Percentiles rank a stretch among this genome's conserved stretches.
Evolutionary conservation across 2,888 invertebrate species (phyloP).

Genomic region (Pollenia angustigena): DNA sequence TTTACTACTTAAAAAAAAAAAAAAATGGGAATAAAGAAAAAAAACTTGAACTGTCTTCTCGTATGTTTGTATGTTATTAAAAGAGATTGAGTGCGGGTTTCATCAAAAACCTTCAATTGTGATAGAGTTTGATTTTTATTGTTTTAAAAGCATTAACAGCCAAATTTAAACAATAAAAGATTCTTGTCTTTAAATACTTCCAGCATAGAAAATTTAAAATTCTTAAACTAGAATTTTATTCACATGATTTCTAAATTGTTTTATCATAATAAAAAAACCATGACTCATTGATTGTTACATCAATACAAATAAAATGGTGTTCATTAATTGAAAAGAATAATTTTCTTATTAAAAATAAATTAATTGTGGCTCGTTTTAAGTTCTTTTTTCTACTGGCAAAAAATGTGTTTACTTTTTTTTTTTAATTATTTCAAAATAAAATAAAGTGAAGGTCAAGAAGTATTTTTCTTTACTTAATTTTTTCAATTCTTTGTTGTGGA

Average conservation of each 20-base stretch:
- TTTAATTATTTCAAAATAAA: not conserved
- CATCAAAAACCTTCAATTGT: constrained; percentile 53
- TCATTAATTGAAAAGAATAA: constrained; percentile 53
- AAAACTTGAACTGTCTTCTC: constrained; percentile 4
- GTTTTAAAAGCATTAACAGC: constrained; percentile 43
- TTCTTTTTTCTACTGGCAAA: not conserved
- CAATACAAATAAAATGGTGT: constrained; percentile 36
- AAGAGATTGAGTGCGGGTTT: constrained; percentile 47
- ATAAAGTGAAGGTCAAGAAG: constrained; percentile 65
- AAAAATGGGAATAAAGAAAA: not conserved
- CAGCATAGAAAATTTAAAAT: constrained; percentile 1
- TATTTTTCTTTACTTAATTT: constrained; percentile 35
- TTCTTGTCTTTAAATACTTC: constrained; percentile 49
- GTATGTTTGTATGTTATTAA: not conserved
- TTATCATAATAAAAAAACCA: constrained; percentile 10
- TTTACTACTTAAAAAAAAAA: constrained; percentile 66
- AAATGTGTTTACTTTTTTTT: constrained; percentile 29
- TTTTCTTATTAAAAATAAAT: constrained; percentile 73
- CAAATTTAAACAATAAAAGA: constrained; percentile 26
- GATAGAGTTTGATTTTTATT: constrained; percentile 62
- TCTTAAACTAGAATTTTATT: constrained; percentile 8
- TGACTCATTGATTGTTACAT: constrained; percentile 53
- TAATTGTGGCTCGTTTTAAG: constrained; percentile 58
- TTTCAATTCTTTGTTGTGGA: constrained; percentile 17
- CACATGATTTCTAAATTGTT: constrained; percentile 24